Evolutionary conservation across 2,797 vertebrate species (phyloP).

Genomic region (Thamnophis elegans): DNA sequence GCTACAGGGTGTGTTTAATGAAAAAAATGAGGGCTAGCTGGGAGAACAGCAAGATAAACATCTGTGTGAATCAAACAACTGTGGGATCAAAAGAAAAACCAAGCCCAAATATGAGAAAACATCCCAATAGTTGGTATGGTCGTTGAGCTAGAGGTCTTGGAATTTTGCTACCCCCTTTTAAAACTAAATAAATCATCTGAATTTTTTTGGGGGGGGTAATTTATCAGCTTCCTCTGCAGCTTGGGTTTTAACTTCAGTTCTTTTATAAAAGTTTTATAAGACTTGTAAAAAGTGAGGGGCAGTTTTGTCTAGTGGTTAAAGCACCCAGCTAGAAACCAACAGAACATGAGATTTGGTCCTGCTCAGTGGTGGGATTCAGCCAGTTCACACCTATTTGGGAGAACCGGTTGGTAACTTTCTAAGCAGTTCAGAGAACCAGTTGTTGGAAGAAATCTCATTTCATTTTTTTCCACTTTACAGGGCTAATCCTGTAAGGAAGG

Average conservation of each 20-base stretch:
- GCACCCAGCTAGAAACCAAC: background rate
- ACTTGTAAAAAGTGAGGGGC: background rate
- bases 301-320: background rate
- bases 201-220: background rate
- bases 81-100: slow-evolving; percentile 57
- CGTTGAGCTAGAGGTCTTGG: background rate
- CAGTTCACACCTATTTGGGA: no score
- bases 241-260: background rate
- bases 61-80: slow-evolving; percentile 49
- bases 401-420: no score
- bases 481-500: no score
- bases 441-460: no score
- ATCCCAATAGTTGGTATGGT: background rate
- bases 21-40: slow-evolving; percentile 53
- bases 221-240: background rate
- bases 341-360: background rate
- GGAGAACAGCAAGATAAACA: slow-evolving; percentile 47
- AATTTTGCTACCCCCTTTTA: background rate
- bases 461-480: no score
- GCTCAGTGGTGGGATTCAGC: no score
- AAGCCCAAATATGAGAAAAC: slow-evolving; percentile 41
- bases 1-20: slow-evolving; percentile 52
- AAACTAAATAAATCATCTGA: background rate
- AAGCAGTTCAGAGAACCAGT: no score
- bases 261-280: background rate